Evolutionary conservation across 1,140 invertebrate species (phyloP), one percentile per base, ranked within the genome.

Genomic region (Macrosteles quadrilineatus): DNA sequence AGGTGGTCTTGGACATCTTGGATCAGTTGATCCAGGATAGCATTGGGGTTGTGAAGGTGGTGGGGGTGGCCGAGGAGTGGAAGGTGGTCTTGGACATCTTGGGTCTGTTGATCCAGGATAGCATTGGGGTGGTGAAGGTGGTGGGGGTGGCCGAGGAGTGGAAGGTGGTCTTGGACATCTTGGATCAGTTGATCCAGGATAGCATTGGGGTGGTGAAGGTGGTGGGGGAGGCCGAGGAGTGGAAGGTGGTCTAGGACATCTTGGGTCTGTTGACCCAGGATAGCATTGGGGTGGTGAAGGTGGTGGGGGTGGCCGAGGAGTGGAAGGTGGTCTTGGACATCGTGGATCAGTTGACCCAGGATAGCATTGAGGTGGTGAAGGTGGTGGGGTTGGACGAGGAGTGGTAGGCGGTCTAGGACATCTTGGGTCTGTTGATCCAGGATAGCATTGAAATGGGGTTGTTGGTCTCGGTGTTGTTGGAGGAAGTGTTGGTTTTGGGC

Each of bases 71-170:
- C 69, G 72, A 11, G 69, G 71, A 57, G 72, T 64, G 62, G 73
- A 64, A 21, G 69, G 47, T 57, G 62, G 29, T 57, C 25, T 68
- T 4, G 78, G 77, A 74, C 81, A 82, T 70, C 79, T 76, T 53
- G 78, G 78, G 70, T 81, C 79, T 31, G 31, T 77, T 6, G 78
- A 78, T 9, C 79, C 78, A 14, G 79, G 77, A 73, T 81, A 77
- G 40, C 79, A 66, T 63, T 62, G 74, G 30, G 63, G 14, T 19
- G 69, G 14, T 31, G 70, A 69, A 59, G 81, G 73, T 57, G 55
- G 72, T 71, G 72, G 74, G 63, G 70, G 69, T n/a, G 74, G 67
- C 50, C 67, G 45, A 47, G 67, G 36, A 32, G 71, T 75, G 55
- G 65, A 59, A 31, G 78, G 45, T 71, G 78, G 47, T 78, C 77